A percentile compares a stretch with the other conserved stretches of the same genome.
phyloP scores from a whole-genome alignment of 2,797 vertebrate genomes.

The Amblyopsis hoosieri region DNA sequence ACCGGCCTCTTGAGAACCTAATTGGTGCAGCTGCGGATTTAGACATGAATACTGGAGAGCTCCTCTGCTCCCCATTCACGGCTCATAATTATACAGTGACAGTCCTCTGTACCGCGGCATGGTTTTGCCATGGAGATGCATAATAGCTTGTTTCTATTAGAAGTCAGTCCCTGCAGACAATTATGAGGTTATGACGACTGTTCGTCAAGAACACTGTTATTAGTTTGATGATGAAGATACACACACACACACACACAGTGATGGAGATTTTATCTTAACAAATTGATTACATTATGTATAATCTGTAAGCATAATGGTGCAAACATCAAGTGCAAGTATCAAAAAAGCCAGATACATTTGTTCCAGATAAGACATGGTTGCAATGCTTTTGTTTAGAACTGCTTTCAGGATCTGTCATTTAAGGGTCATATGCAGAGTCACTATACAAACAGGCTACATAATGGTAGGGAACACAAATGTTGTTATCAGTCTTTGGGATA shows the following conservation, averaged over 20 bases:
- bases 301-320: no score
- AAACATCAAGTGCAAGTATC: no score
- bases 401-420: no score
- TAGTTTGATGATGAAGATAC: background rate
- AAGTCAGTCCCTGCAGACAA: conserved; percentile 32
- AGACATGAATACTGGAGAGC: conserved; percentile 42
- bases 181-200: conserved; percentile 33
- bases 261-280: background rate
- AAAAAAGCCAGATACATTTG: no score
- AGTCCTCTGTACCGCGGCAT: conserved; percentile 48
- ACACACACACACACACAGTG: background rate
- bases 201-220: conserved; percentile 36
- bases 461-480: no score
- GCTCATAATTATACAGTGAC: conserved; percentile 59
- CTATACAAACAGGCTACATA: no score
- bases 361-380: no score
- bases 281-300: no score
- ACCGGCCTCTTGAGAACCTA: conserved; percentile 42
- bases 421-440: no score
- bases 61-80: conserved; percentile 36
- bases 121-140: conserved; percentile 55
- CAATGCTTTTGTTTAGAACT: no score
- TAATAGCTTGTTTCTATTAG: conserved; percentile 59
- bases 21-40: conserved; percentile 39
- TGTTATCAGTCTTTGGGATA: no score